Evolutionary conservation across 1,140 invertebrate species (phyloP).

Genomic region (Idris sp.): DNA sequence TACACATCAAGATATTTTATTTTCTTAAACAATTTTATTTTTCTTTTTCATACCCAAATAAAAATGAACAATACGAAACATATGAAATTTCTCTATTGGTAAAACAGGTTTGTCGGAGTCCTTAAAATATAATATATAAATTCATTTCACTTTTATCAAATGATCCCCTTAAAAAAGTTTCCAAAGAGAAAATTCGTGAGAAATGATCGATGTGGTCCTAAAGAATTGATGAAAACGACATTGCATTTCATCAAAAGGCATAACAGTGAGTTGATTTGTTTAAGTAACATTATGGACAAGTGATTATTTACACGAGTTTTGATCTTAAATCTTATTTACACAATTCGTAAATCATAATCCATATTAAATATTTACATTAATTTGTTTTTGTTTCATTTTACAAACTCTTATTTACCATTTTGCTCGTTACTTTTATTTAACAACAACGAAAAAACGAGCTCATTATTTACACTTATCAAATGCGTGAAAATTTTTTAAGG

Average conservation of each 20-base stretch:
- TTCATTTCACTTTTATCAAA: not conserved
- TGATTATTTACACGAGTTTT: slow-evolving; percentile 51
- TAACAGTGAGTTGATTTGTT: slow-evolving; percentile 41
- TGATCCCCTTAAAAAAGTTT: slow-evolving; percentile 19
- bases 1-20: slow-evolving; percentile 37
- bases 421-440: slow-evolving; percentile 1
- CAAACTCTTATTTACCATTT: slow-evolving; percentile 15
- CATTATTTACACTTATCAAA: slow-evolving; percentile 22
- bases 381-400: slow-evolving; percentile 20
- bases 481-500: slow-evolving; percentile 19
- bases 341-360: slow-evolving; percentile 5
- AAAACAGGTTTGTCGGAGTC: too few relatives aligned
- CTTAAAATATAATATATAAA: too few relatives aligned
- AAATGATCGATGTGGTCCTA: slow-evolving; percentile 31
- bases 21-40: slow-evolving; percentile 4
- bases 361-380: slow-evolving; percentile 42
- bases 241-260: slow-evolving; percentile 44
- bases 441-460: not conserved
- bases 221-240: slow-evolving; percentile 38
- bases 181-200: slow-evolving; percentile 8
- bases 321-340: slow-evolving; percentile 32
- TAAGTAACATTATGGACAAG: slow-evolving; percentile 34
- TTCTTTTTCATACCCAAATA: too few relatives aligned
- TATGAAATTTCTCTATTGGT: too few relatives aligned
- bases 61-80: too few relatives aligned